Conservation (phyloP, 2,113 vertebrate genomes). For the Poeciliopsis prolifica region DNA sequence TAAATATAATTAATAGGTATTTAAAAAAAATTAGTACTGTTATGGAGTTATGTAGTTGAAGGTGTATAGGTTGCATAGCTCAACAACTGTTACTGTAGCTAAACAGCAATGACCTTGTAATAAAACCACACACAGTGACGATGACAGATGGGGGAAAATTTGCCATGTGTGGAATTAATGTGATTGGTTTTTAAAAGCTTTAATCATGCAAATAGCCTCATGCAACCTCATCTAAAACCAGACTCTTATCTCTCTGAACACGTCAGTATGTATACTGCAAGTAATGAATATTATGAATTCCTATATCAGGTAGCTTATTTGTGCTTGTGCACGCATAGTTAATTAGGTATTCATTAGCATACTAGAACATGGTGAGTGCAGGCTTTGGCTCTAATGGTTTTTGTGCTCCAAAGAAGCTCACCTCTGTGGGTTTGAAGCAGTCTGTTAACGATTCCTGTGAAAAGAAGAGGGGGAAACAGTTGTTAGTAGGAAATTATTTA, state of each 20-base stretch:
- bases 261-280: not conserved
- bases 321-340: not conserved
- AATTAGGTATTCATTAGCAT: not conserved
- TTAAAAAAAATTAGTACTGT: not conserved
- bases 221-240: constrained; percentile 21
- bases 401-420: constrained; percentile 68
- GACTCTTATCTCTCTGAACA: constrained; percentile 23
- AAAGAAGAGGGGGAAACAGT: constrained; percentile 5
- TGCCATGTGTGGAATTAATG: constrained; percentile 26
- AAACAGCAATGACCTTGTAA: constrained; percentile 52
- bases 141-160: constrained; percentile 50
- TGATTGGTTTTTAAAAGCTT: constrained; percentile 44
- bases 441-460: constrained; percentile 90
- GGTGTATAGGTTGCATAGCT: constrained; percentile 12
- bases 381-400: too few species aligned
- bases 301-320: not conserved
- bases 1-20: not conserved
- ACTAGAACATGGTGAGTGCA: not conserved
- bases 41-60: not conserved
- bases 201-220: constrained; percentile 62
- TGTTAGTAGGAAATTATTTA: not conserved
- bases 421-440: constrained; percentile 97
- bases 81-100: constrained; percentile 33
- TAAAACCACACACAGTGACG: not conserved
- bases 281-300: not conserved